A percentile compares a stretch with the other conserved stretches of the same genome.
Conservation (phyloP, 2,113 vertebrate genomes). For the Microcebus griseorufus region DNA sequence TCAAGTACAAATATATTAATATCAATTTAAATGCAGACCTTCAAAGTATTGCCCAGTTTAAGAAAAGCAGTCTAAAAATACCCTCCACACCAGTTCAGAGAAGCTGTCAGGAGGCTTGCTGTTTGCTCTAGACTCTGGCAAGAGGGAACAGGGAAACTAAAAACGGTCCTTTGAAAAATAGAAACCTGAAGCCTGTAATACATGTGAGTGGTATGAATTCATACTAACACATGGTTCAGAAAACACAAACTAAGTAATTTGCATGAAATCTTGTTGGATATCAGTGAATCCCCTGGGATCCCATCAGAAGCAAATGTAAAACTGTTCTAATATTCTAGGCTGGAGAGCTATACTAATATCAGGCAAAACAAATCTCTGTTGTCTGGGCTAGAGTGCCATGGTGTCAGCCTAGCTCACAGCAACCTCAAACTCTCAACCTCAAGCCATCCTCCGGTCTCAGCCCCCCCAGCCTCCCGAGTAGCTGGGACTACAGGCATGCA, state of each 20-base stretch:
- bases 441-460: too few relatives aligned
- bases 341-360: not conserved
- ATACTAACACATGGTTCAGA: not conserved
- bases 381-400: too few relatives aligned
- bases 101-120: not conserved
- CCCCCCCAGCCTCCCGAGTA: too few relatives aligned
- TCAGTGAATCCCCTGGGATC: not conserved
- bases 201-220: not conserved
- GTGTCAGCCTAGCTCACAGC: too few relatives aligned
- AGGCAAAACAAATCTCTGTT: not conserved
- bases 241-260: slow-evolving; percentile 11
- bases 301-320: not conserved
- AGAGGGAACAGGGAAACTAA: not conserved
- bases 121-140: not conserved
- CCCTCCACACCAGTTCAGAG: not conserved
- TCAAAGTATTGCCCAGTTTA: not conserved
- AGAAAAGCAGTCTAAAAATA: not conserved
- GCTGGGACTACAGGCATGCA: too few relatives aligned
- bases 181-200: not conserved
- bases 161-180: not conserved
- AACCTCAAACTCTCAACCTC: too few relatives aligned
- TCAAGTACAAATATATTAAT: not conserved
- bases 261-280: not conserved
- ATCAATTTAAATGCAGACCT: slow-evolving; percentile 7
- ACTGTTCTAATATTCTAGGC: not conserved